Base-by-base conservation (phyloP, 2,888 invertebrate species). In the Resseliella maxima region DNA sequence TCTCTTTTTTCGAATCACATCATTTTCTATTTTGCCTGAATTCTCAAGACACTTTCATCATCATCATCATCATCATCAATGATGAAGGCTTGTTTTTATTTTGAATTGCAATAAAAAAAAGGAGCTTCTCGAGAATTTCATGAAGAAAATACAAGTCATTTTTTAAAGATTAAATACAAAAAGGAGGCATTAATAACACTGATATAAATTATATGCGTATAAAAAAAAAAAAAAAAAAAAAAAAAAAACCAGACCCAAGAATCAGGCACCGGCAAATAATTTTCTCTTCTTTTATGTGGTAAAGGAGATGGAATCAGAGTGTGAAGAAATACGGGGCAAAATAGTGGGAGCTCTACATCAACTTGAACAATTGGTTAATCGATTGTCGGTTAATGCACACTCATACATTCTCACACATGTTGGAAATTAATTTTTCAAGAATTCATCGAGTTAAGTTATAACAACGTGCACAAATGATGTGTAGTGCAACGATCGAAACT, bases 311-410 rank as follows among this genome's bases (percentile, higher is more conserved):
- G 72, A 59, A 59, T 59, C 59, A 59, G 72, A 72, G 72, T 72
- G 72, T 72, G 72, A 72, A 72, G 72, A 72, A 72, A 31, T 8
- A 72, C 31, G 72, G 72, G 12, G 72, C 31, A 72, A 72, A 72
- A 31, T 72, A 31, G 72, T 72, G 31, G 72, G 31, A 72, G 72
- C 72, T 35, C 0, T 72, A 35, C 72, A 72, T 35, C 31, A 6
- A 31, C 72, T 24, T 3, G 31, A 72, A 72, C 72, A 72, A 72
- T 72, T 72, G 72, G 72, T 72, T 72, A 72, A 72, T 72, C 72
- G 72, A 72, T 72, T 72, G 31, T 72, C 72, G 72, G 72, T 15
- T 35, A 72, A 72, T 72, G 72, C 72, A 72, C 72, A 72, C 72
- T 31, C 31, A 72, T 18, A 50, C 50, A 50, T 21, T 18, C 50